Conservation (phyloP, 2,797 vertebrate genomes). For the Podargus strigoides region DNA sequence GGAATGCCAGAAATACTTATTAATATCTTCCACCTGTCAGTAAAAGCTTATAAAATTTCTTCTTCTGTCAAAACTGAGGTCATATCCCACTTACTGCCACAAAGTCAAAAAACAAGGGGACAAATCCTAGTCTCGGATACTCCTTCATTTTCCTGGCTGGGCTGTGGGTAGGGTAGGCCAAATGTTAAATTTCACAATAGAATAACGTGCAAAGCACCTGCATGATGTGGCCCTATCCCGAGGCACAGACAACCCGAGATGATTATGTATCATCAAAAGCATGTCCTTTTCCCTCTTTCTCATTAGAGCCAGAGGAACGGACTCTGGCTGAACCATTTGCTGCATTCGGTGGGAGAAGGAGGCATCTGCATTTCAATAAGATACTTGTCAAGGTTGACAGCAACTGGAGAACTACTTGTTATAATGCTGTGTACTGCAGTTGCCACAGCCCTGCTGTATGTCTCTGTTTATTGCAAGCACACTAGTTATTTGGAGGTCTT, state of each 20-base stretch:
- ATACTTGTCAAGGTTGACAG: slow-evolving; percentile 27
- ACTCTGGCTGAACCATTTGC: neutral
- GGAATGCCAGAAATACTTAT: slow-evolving; percentile 4
- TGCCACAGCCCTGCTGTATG: neutral
- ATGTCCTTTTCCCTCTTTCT: neutral
- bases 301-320: neutral
- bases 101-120: neutral
- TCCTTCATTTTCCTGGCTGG: neutral
- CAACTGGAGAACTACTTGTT: neutral
- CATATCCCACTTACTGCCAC: neutral
- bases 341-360: neutral
- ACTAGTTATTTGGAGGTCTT: neutral
- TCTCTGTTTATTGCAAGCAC: neutral
- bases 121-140: neutral
- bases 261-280: neutral
- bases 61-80: neutral
- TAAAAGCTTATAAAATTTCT: neutral
- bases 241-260: neutral
- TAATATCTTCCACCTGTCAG: neutral
- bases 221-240: neutral
- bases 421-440: neutral
- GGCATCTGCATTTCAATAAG: slow-evolving; percentile 13
- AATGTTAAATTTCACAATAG: neutral
- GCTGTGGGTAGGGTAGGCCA: neutral
- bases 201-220: neutral